A percentile compares a stretch with the other conserved stretches of the same genome.
Conservation (phyloP, 2,888 invertebrate species). For the Drosophila kambysellisi region DNA sequence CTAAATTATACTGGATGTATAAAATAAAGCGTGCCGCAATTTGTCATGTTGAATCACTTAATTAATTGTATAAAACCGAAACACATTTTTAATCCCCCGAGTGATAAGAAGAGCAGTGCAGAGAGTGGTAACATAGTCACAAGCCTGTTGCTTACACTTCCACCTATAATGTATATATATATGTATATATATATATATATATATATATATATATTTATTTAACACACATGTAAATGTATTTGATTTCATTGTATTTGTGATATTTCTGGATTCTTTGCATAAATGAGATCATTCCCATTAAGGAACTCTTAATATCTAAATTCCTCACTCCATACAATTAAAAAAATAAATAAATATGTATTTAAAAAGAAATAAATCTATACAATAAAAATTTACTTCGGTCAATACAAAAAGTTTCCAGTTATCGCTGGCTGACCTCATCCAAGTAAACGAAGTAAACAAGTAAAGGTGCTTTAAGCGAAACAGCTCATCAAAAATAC, state of each 20-base stretch:
- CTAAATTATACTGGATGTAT: not conserved
- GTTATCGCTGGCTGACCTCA: slow-evolving; percentile 43
- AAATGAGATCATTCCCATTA: slow-evolving; percentile 6
- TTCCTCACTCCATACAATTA: not conserved
- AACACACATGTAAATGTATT: not conserved
- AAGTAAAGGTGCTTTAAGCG: not conserved
- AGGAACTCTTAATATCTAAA: not conserved
- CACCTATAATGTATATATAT: not conserved
- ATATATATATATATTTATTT: too few species aligned
- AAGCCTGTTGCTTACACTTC: slow-evolving; percentile 12
- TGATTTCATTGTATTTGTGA: not conserved
- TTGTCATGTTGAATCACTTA: not conserved
- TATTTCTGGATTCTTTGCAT: slow-evolving; percentile 10
- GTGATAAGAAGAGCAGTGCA: slow-evolving; percentile 16
- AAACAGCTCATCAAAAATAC: slow-evolving; percentile 20
- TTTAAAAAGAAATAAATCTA: not conserved
- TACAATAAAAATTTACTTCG: not conserved
- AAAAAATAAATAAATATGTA: not conserved
- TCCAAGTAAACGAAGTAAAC: slow-evolving; percentile 14
- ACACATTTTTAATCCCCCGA: slow-evolving; percentile 13
- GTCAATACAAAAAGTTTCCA: slow-evolving; percentile 13
- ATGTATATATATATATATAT: too few species aligned
- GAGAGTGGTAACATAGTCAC: slow-evolving; percentile 1
- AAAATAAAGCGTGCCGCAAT: not conserved
- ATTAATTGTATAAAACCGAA: slow-evolving; percentile 5